These are phyloP conservation scores for Diarsia dahlii DNA, from an alignment of 2,888 invertebrate species.

Conservation along the genomic window DNA sequence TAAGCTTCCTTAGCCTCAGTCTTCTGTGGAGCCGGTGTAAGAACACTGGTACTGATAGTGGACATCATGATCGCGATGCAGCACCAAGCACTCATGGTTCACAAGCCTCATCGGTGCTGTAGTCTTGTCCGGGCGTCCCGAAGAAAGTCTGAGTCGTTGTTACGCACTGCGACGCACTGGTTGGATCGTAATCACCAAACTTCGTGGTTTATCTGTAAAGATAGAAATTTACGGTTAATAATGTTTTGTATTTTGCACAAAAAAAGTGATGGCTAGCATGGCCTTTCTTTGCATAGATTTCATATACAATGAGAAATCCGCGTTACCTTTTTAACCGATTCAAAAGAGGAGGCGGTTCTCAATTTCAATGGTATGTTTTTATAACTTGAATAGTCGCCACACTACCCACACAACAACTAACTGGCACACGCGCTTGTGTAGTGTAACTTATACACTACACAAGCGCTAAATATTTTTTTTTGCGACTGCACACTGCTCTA, in stretches of 20 bases:
- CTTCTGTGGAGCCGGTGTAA: constrained; percentile 85
- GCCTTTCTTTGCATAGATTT: too few species aligned
- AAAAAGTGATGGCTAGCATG: not conserved
- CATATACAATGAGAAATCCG: too few species aligned
- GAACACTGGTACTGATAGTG: constrained; percentile 84
- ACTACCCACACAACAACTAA: too few species aligned
- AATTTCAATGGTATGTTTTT: too few species aligned
- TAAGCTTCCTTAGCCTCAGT: constrained; percentile 85
- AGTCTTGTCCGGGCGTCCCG: constrained; percentile 66
- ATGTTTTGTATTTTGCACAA: not conserved
- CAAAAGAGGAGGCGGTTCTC: too few species aligned
- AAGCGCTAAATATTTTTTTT: not conserved
- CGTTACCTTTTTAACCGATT: too few species aligned
- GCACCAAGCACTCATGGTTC: constrained; percentile 89
- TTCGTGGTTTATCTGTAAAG: constrained; percentile 55
- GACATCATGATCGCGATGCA: constrained; percentile 87
- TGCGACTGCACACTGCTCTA: not conserved
- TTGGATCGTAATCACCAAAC: constrained; percentile 24
- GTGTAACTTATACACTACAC: not conserved
- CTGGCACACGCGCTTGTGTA: too few species aligned
- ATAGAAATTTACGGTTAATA: constrained; percentile 15
- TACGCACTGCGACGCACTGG: constrained; percentile 23
- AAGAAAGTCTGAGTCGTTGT: constrained; percentile 57
- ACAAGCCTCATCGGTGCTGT: constrained; percentile 84
- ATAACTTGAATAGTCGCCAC: too few species aligned